Conservation (phyloP, 2,888 invertebrate genomes). For the Ennomos quercinarius region DNA sequence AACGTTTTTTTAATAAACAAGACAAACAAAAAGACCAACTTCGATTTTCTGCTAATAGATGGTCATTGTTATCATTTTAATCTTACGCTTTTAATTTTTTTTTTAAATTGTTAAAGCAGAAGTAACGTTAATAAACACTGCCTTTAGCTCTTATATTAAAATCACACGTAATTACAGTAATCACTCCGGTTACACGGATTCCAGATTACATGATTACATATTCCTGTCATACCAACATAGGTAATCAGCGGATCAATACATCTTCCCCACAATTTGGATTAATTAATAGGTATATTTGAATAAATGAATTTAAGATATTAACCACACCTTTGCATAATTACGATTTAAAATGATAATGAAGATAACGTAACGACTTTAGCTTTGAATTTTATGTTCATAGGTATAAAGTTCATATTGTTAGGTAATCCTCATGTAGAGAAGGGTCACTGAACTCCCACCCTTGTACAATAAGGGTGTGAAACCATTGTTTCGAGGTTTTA, state of each 20-base stretch:
- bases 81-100: no score
- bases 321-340: constrained; percentile 50
- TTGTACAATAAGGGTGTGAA: constrained; percentile 56
- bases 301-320: constrained; percentile 54
- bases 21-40: no score
- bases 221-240: constrained; percentile 9
- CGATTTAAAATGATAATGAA: constrained; percentile 55
- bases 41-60: no score
- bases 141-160: neutral
- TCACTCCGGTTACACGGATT: neutral
- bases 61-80: no score
- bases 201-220: constrained; percentile 1
- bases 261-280: constrained; percentile 20
- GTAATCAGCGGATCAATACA: constrained; percentile 7
- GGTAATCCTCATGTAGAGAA: constrained; percentile 19
- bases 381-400: constrained; percentile 12
- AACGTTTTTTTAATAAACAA: no score
- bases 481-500: constrained; percentile 61
- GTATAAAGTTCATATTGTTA: constrained; percentile 32
- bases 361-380: constrained; percentile 18
- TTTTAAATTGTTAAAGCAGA: no score
- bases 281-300: constrained; percentile 21
- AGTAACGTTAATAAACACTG: no score
- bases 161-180: constrained; percentile 1
- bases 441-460: constrained; percentile 60